Evolutionary conservation across 2,888 invertebrate genomes (phyloP).

Genomic region (Epinotia nisella): DNA sequence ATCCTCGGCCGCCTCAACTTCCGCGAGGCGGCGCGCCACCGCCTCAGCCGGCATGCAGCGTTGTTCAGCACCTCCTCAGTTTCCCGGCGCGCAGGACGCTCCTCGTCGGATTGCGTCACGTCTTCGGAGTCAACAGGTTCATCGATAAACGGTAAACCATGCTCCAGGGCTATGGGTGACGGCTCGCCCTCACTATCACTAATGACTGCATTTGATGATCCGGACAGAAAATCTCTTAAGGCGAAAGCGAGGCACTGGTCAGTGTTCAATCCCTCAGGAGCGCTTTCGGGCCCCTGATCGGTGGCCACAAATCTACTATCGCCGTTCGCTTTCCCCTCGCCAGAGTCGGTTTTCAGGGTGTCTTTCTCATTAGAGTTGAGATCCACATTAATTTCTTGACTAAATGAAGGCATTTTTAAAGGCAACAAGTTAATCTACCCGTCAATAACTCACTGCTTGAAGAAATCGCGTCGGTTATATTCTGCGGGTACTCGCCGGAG

Average conservation of each 20-base stretch:
- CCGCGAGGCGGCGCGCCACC: constrained; percentile 81
- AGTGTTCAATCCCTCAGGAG: constrained; percentile 64
- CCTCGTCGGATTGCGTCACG: constrained; percentile 67
- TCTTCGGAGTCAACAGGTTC: constrained; percentile 66
- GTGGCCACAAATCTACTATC: constrained; percentile 58
- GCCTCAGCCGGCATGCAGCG: constrained; percentile 78
- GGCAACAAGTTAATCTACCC: constrained; percentile 37
- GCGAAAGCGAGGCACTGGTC: constrained; percentile 73
- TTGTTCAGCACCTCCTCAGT: constrained; percentile 75
- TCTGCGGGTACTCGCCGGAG: constrained; percentile 41
- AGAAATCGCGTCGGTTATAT: constrained; percentile 27
- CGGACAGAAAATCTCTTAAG: constrained; percentile 70
- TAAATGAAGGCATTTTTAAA: constrained; percentile 75
- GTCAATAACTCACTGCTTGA: constrained; percentile 16
- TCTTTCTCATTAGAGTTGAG: constrained; percentile 71
- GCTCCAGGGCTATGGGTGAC: constrained; percentile 61
- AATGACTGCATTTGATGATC: constrained; percentile 56
- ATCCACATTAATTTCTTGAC: constrained; percentile 76
- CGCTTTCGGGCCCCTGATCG: constrained; percentile 57
- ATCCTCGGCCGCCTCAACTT: constrained; percentile 78
- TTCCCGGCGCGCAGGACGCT: constrained; percentile 63
- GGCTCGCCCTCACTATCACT: constrained; percentile 56
- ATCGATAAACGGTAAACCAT: constrained; percentile 73
- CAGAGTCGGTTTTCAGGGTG: constrained; percentile 62
- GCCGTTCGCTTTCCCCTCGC: constrained; percentile 59